phyloP scores from a whole-genome alignment of 1,140 invertebrate genomes.

The Trinorchestia longiramus region DNA sequence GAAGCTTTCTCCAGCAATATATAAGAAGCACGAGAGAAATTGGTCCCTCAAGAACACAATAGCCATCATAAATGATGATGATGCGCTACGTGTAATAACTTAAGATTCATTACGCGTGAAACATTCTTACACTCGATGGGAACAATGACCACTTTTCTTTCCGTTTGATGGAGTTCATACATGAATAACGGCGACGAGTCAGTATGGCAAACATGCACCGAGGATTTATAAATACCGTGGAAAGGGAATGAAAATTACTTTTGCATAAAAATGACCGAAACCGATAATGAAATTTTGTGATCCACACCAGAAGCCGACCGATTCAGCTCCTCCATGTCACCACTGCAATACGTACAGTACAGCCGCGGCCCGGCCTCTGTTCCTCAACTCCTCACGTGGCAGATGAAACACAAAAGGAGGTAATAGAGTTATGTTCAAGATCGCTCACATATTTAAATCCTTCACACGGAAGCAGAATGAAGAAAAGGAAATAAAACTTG shows the following conservation, averaged over 20 bases:
- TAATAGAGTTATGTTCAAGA: not conserved
- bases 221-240: not conserved
- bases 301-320: no score
- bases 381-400: no score
- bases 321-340: not conserved
- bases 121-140: not conserved
- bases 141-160: not conserved
- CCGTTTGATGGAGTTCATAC: not conserved
- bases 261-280: not conserved
- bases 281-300: not conserved
- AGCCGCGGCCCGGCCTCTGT: no score
- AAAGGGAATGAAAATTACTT: not conserved
- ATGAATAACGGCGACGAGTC: not conserved
- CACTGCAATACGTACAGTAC: no score
- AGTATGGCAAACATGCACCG: not conserved
- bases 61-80: not conserved
- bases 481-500: not conserved
- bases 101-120: not conserved
- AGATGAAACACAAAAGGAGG: no score
- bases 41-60: not conserved
- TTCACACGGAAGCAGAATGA: not conserved
- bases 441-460: not conserved
- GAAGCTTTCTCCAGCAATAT: not conserved
- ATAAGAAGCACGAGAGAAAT: not conserved
- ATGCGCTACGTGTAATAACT: not conserved